phyloP scores from a whole-genome alignment of 2,888 invertebrate species.

The Gryllus longicercus region DNA sequence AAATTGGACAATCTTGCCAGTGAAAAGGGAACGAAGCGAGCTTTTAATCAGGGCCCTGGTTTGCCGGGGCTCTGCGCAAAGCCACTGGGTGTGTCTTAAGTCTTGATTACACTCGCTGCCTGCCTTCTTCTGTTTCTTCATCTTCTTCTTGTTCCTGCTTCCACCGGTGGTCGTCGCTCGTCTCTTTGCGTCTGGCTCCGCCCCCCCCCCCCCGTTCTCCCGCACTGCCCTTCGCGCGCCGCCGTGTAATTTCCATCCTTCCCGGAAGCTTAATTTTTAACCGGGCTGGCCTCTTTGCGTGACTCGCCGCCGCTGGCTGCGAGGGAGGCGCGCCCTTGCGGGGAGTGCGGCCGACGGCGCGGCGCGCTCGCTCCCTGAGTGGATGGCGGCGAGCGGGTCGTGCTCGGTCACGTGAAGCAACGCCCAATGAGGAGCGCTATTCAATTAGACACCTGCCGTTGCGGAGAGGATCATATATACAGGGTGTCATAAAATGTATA shows the following conservation, averaged over 20 bases:
- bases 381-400: too few species aligned
- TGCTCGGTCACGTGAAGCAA: too few species aligned
- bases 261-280: slow-evolving; percentile 7
- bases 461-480: too few species aligned
- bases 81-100: slow-evolving; percentile 17
- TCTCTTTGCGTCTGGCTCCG: too few species aligned
- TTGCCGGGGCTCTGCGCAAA: neutral
- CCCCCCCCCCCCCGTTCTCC: neutral
- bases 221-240: neutral
- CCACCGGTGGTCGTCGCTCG: neutral
- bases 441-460: too few species aligned
- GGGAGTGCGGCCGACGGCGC: too few species aligned
- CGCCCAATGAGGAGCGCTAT: too few species aligned
- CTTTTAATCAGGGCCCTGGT: slow-evolving; percentile 17
- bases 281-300: slow-evolving; percentile 8
- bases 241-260: neutral
- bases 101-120: slow-evolving; percentile 2
- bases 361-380: too few species aligned
- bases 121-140: neutral
- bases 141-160: neutral
- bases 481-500: too few species aligned
- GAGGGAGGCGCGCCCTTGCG: neutral
- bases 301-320: slow-evolving; percentile 6
- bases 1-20: slow-evolving; percentile 31
- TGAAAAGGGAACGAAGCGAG: slow-evolving; percentile 25